Conservation (phyloP, 2,888 invertebrate genomes). For the Torymus aiolomorphi region DNA sequence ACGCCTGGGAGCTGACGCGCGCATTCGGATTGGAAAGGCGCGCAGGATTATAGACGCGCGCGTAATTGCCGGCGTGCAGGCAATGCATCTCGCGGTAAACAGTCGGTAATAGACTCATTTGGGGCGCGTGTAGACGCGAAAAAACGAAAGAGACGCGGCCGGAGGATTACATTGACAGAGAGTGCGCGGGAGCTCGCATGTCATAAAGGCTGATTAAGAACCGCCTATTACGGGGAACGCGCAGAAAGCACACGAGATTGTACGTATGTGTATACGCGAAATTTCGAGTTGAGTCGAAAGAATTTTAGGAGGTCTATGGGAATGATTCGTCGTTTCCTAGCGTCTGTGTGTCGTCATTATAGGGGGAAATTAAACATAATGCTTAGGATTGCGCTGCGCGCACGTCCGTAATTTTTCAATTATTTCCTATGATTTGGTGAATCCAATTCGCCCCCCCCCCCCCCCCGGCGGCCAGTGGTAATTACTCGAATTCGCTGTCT, state of each 20-base stretch:
- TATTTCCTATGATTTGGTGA: constrained; percentile 15
- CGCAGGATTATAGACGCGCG: constrained; percentile 25
- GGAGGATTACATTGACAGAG: constrained; percentile 30
- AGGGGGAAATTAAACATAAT: constrained; percentile 37
- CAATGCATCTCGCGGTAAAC: constrained; percentile 46
- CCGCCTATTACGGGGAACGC: constrained; percentile 4
- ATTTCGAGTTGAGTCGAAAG: constrained; percentile 6
- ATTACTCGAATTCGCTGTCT: neutral
- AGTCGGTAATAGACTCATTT: constrained; percentile 52
- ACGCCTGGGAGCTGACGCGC: constrained; percentile 18
- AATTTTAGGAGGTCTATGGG: constrained; percentile 15
- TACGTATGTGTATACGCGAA: neutral
- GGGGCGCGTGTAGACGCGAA: constrained; percentile 3
- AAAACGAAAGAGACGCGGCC: neutral
- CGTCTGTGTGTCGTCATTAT: constrained; percentile 19
- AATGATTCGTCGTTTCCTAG: constrained; percentile 18
- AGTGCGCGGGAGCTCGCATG: neutral
- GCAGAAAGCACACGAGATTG: neutral
- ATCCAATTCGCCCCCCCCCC: neutral
- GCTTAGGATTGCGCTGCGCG: constrained; percentile 19
- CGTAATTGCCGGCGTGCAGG: constrained; percentile 27
- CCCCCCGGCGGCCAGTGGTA: neutral
- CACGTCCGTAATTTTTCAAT: constrained; percentile 41
- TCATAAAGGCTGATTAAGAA: constrained; percentile 42
- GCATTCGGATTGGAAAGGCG: constrained; percentile 38